Evolutionary conservation across 2,888 invertebrate genomes (phyloP).

Genomic region (Acanthosepion lycidas): DNA sequence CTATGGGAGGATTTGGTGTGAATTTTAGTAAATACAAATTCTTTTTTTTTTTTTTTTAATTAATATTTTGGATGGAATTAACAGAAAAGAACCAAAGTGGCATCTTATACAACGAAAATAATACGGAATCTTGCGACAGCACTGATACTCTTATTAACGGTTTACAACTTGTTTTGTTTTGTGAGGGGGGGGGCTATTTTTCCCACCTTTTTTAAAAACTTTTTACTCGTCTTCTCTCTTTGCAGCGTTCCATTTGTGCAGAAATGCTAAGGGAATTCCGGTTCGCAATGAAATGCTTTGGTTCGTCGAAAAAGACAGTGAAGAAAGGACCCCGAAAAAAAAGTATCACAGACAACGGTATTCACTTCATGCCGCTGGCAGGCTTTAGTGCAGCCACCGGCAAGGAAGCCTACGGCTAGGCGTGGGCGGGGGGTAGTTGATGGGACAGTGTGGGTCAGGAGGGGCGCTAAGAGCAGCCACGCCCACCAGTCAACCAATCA

Average conservation of each 20-base stretch:
- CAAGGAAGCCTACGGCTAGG: slow-evolving; percentile 46
- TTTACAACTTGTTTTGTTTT: too few species aligned
- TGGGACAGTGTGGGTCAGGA: background rate
- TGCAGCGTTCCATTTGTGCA: slow-evolving; percentile 88
- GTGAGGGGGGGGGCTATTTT: too few species aligned
- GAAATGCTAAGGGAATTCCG: slow-evolving; percentile 95
- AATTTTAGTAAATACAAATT: too few species aligned
- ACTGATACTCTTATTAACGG: too few species aligned
- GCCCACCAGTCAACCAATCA: slow-evolving; percentile 35
- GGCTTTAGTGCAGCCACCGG: slow-evolving; percentile 39
- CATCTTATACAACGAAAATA: too few species aligned
- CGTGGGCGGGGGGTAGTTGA: slow-evolving; percentile 34
- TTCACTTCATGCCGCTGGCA: slow-evolving; percentile 45
- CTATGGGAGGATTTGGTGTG: too few species aligned
- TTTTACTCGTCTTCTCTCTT: background rate
- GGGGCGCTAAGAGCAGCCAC: background rate
- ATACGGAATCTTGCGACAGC: too few species aligned
- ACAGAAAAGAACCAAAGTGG: too few species aligned
- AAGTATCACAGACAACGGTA: slow-evolving; percentile 46
- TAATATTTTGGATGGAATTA: too few species aligned
- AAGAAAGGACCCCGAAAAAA: slow-evolving; percentile 46
- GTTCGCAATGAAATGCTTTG: slow-evolving; percentile 90
- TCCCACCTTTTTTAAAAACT: too few species aligned
- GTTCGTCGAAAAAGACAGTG: slow-evolving; percentile 84
- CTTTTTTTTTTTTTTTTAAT: too few species aligned